Conservation (phyloP, 2,797 vertebrate species). For the Rhabdophis nuchalis region DNA sequence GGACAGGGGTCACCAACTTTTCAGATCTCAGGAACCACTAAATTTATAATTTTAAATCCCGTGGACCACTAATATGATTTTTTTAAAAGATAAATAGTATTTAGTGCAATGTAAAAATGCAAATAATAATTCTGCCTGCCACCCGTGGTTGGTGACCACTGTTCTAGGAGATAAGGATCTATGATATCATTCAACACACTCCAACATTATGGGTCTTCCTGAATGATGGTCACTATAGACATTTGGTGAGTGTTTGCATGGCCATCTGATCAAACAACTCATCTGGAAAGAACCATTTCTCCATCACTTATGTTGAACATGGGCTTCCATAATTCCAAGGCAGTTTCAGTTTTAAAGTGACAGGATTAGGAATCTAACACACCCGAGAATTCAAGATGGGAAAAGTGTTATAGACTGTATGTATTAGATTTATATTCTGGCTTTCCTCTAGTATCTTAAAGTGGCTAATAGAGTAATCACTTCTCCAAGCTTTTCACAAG, state of each 20-base stretch:
- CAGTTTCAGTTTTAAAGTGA: not conserved
- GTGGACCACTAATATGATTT: too few species aligned
- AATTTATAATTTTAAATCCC: too few species aligned
- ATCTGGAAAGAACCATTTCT: not conserved
- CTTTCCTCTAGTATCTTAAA: not conserved
- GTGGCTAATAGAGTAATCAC: not conserved
- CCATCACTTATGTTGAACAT: not conserved
- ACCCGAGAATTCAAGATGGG: not conserved
- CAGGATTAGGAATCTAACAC: not conserved
- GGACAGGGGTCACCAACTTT: too few species aligned
- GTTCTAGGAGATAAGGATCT: conserved; percentile 7
- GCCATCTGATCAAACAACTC: not conserved
- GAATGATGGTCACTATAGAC: not conserved
- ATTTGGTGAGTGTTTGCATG: not conserved
- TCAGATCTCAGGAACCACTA: too few species aligned
- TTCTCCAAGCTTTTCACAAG: not conserved
- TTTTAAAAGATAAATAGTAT: too few species aligned
- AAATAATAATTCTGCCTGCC: too few species aligned
- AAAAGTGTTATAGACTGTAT: not conserved
- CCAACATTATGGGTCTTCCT: not conserved
- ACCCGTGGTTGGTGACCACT: too few species aligned
- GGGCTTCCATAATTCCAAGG: not conserved
- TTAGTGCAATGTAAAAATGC: too few species aligned
- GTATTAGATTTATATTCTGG: not conserved
- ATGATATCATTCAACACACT: conserved; percentile 27